Base-by-base conservation (phyloP, 2,113 vertebrate genomes). In the Panthera uncia region DNA sequence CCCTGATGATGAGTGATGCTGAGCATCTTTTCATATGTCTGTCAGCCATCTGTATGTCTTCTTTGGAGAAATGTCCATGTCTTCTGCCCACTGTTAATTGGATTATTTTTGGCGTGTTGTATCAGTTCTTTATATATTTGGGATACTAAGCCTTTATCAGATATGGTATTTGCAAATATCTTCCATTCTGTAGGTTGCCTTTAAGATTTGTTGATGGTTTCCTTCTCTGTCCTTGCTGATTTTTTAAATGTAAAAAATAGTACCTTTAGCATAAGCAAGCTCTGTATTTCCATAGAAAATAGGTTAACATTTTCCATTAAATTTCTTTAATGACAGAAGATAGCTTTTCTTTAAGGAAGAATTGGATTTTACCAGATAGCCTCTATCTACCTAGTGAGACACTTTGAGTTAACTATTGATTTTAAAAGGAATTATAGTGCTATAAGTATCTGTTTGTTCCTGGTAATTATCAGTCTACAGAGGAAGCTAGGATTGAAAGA, bases 301-400 rank as follows among this genome's bases (percentile, higher is more conserved):
- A 41, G 52, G 33, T 94, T 86, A 57, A 57, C 41, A 38, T 61
- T 85, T 92, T 95, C 52, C 38, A 78, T 78, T 48, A 87, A 97
- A 86, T 88, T 50, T 95, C 89, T 90, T 93, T 84, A 84, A 89
- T 97, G 94, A 69, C 69, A 90, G 52, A 97, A 95, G 29, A 91
- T 36, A 12, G 33, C 38, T 94, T 86, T 96, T 81, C 36, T 76
- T 94, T 92, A 95, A 85, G 63, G 66, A 94, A 85, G 27, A 90
- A 65, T 33, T 91, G 65, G 12, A 74, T 95, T 79, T 93, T 95
- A 93, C 38, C 55, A 57, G 38, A 13, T 73, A 88, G 31, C 23
- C 18, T 93, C 86, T 89, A 1, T 88, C 61, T 97, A 38, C 82
- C 81, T 68, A 50, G 27, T 52, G 48, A 95, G 78, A 73, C 10